phyloP scores from a whole-genome alignment of 2,113 vertebrate species.

The Macaca nemestrina region DNA sequence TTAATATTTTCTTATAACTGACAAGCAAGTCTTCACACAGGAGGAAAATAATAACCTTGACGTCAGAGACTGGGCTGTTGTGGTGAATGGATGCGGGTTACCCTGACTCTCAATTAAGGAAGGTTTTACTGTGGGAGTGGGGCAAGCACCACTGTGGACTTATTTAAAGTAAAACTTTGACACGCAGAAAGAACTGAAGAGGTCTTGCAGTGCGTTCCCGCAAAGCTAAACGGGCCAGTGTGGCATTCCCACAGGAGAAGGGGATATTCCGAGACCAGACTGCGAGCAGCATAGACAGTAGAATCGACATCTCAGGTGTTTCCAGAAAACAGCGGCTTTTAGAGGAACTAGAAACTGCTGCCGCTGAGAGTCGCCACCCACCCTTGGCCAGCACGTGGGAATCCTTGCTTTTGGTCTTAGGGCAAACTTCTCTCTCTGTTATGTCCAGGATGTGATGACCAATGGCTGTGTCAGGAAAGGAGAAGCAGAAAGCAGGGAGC shows the following conservation, averaged over 20 bases:
- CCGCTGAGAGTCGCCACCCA: fast-evolving
- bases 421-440: not conserved
- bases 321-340: not conserved
- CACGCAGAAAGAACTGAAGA: not conserved
- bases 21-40: not conserved
- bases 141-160: not conserved
- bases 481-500: fast-evolving
- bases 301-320: too few species aligned
- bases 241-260: fast-evolving
- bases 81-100: not conserved
- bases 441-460: fast-evolving
- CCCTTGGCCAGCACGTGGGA: not conserved
- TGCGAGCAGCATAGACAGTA: fast-evolving
- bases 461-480: fast-evolving
- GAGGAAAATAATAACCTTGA: not conserved
- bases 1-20: not conserved
- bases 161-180: not conserved
- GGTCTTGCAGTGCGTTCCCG: fast-evolving
- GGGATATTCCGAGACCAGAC: fast-evolving
- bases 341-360: not conserved
- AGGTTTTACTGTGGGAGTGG: not conserved
- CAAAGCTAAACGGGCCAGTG: fast-evolving
- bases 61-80: not conserved
- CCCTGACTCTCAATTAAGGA: not conserved
- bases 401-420: not conserved